Conservation (phyloP, 2,888 invertebrate species). For the Aspidiotus destructor region DNA sequence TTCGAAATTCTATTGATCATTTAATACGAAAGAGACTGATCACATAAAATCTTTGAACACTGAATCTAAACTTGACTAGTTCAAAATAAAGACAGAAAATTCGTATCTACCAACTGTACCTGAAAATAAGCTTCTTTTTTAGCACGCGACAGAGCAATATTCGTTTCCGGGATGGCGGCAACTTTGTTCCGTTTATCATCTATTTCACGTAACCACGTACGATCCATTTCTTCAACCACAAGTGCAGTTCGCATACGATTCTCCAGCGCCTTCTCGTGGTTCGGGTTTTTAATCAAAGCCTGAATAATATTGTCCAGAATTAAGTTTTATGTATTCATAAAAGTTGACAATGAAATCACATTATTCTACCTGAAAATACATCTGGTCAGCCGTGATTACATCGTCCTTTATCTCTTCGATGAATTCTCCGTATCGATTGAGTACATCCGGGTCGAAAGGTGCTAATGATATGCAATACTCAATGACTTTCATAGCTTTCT, state of each 20-base stretch:
- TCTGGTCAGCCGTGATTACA: conserved; percentile 78
- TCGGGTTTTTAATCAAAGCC: conserved; percentile 73
- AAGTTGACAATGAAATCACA: not conserved
- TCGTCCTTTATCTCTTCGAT: conserved; percentile 76
- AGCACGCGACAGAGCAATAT: conserved; percentile 69
- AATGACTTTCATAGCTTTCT: conserved; percentile 75
- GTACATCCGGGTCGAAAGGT: conserved; percentile 82
- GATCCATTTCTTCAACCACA: conserved; percentile 81
- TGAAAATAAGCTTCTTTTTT: conserved; percentile 92
- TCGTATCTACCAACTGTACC: conserved; percentile 35
- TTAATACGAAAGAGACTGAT: no score
- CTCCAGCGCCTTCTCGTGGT: conserved; percentile 65
- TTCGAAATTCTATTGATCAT: no score
- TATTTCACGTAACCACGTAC: conserved; percentile 62
- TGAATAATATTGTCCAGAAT: conserved; percentile 37
- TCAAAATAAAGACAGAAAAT: not conserved
- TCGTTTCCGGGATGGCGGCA: conserved; percentile 67
- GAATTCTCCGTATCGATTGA: conserved; percentile 88
- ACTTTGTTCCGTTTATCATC: conserved; percentile 76
- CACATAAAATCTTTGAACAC: no score
- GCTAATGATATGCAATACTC: conserved; percentile 86
- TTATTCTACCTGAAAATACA: conserved; percentile 61
- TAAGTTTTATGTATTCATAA: not conserved
- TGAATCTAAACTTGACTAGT: not conserved
- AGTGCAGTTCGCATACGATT: conserved; percentile 78